Conservation (phyloP, 2,888 invertebrate genomes). For the Noctuana brunneofusca region DNA sequence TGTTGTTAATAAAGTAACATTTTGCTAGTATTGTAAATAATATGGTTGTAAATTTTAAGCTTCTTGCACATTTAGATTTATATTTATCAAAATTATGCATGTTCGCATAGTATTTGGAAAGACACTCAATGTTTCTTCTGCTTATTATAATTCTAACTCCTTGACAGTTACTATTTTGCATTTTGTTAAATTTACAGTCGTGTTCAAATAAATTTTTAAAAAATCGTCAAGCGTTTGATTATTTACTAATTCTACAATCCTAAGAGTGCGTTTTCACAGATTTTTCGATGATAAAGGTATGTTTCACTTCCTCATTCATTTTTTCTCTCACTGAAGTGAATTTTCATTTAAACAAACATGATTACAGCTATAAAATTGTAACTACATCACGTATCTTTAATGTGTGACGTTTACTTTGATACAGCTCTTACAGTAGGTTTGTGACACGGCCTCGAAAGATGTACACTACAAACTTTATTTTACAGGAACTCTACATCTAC, state of each 20-base stretch:
- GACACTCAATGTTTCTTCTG: slow-evolving; percentile 27
- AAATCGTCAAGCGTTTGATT: slow-evolving; percentile 32
- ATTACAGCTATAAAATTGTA: too few species aligned
- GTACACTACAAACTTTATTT: too few species aligned
- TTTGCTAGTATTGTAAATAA: slow-evolving; percentile 22
- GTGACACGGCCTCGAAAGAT: too few species aligned
- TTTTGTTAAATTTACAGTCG: slow-evolving; percentile 81
- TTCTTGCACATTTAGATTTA: slow-evolving; percentile 12
- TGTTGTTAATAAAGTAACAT: slow-evolving; percentile 8
- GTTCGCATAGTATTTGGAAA: not conserved
- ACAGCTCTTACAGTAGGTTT: too few species aligned
- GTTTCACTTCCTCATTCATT: too few species aligned
- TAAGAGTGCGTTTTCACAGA: too few species aligned
- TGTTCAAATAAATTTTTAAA: slow-evolving; percentile 74
- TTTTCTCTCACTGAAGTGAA: too few species aligned
- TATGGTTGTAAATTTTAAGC: slow-evolving; percentile 6
- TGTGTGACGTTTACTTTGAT: too few species aligned
- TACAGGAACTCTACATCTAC: too few species aligned
- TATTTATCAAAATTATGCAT: not conserved
- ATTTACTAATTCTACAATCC: not conserved
- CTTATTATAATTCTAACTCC: slow-evolving; percentile 55
- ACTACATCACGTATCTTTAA: too few species aligned
- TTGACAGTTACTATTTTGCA: slow-evolving; percentile 75
- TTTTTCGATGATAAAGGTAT: too few species aligned
- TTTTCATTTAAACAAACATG: too few species aligned